phyloP scores from a whole-genome alignment of 2,888 invertebrate genomes.

The Heteromurus nitidus region DNA sequence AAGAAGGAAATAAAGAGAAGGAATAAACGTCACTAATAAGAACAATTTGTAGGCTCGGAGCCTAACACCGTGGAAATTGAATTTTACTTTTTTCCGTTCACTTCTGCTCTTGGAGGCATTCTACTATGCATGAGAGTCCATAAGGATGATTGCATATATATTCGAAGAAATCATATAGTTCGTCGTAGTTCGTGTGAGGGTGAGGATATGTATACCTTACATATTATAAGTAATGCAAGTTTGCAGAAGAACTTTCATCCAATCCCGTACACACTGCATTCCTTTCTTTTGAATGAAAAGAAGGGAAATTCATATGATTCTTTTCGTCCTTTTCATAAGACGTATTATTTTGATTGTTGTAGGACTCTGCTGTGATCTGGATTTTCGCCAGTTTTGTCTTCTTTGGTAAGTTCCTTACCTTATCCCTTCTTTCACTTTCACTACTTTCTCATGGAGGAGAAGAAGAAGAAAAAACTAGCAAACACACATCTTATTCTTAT shows the following conservation, averaged over 20 bases:
- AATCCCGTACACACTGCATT: too few relatives aligned
- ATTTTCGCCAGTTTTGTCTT: constrained; percentile 72
- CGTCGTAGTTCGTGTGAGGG: too few relatives aligned
- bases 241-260: neutral
- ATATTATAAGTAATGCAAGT: too few relatives aligned
- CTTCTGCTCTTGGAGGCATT: neutral
- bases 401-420: constrained; percentile 65
- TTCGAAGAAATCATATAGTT: too few relatives aligned
- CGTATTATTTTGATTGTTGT: constrained; percentile 44
- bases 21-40: constrained; percentile 64
- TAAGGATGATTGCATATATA: too few relatives aligned
- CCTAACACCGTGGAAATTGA: constrained; percentile 60
- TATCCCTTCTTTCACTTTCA: constrained; percentile 20
- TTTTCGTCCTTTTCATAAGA: neutral
- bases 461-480: neutral
- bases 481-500: too few relatives aligned
- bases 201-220: too few relatives aligned
- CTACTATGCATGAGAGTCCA: too few relatives aligned
- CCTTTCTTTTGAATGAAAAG: neutral
- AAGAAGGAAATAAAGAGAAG: constrained; percentile 55
- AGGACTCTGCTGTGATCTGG: constrained; percentile 67
- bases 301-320: neutral
- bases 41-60: constrained; percentile 60
- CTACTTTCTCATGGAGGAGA: neutral
- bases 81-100: constrained; percentile 43